phyloP scores from a whole-genome alignment of 2,797 vertebrate genomes.

The Apogon talboti region DNA sequence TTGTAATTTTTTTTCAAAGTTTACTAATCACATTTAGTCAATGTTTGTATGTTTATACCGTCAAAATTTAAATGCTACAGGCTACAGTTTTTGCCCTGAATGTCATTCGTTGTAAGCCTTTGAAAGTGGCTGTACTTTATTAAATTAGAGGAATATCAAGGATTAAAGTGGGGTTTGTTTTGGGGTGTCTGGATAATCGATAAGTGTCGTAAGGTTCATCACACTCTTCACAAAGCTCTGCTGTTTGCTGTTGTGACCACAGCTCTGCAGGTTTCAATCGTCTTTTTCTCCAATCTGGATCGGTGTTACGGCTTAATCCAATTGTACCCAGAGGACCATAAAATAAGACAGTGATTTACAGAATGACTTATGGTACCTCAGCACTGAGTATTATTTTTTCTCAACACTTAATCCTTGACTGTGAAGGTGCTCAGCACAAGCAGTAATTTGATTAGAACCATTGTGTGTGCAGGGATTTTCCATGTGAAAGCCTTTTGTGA shows the following conservation, averaged over 20 bases:
- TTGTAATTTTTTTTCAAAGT: too few relatives aligned
- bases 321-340: constrained; percentile 20
- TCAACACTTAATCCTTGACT: constrained; percentile 52
- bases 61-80: too few relatives aligned
- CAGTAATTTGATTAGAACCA: constrained; percentile 62
- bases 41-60: too few relatives aligned
- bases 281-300: background rate
- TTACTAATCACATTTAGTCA: too few relatives aligned
- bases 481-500: constrained; percentile 43
- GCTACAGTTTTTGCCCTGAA: too few relatives aligned
- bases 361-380: constrained; percentile 25
- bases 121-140: background rate
- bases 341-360: constrained; percentile 27
- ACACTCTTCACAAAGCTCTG: too few relatives aligned
- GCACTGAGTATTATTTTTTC: constrained; percentile 42
- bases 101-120: too few relatives aligned
- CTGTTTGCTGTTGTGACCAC: too few relatives aligned
- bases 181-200: constrained; percentile 11
- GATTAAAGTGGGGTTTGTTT: background rate
- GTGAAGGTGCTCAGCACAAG: constrained; percentile 48
- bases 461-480: constrained; percentile 52
- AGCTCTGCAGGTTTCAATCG: too few relatives aligned
- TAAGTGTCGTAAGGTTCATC: constrained; percentile 1
- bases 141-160: background rate
- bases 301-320: constrained; percentile 17